phyloP scores from a whole-genome alignment of 2,888 invertebrate genomes.

The Caenorhabditis drosophilae region DNA sequence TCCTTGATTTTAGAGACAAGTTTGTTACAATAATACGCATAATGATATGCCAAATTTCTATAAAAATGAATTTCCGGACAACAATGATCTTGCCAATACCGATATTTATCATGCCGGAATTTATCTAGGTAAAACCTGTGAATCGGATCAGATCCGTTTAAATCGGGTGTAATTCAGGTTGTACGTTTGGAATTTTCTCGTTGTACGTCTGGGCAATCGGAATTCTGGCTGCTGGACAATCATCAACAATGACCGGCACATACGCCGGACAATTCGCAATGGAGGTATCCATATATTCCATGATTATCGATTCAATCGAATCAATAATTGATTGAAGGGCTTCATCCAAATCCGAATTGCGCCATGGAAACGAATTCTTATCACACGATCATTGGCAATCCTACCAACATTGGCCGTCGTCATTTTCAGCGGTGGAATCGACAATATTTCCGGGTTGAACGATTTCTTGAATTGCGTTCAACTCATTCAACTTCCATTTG shows the following conservation, averaged over 20 bases:
- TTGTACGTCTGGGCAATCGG: constrained; percentile 74
- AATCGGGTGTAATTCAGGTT: no score
- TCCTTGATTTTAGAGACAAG: constrained; percentile 21
- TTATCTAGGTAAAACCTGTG: constrained; percentile 72
- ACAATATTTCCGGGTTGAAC: constrained; percentile 76
- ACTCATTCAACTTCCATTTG: constrained; percentile 79
- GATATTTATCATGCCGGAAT: constrained; percentile 69
- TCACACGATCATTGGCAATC: constrained; percentile 82
- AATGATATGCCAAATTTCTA: constrained; percentile 62
- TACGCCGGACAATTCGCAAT: constrained; percentile 73
- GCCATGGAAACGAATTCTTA: constrained; percentile 83
- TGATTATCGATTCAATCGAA: no score
- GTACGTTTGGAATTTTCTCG: constrained; percentile 72
- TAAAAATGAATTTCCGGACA: constrained; percentile 50
- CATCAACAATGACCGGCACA: constrained; percentile 73
- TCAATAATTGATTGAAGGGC: no score
- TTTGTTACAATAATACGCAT: constrained; percentile 42
- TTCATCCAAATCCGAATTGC: constrained; percentile 84
- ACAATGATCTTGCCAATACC: constrained; percentile 47
- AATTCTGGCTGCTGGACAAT: constrained; percentile 73
- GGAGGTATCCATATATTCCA: no score
- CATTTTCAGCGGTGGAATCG: constrained; percentile 66
- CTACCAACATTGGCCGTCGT: constrained; percentile 73
- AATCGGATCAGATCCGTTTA: no score
- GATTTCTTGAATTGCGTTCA: constrained; percentile 81